A percentile compares a stretch with the other conserved stretches of the same genome.
Evolutionary conservation across 2,888 invertebrate genomes (phyloP).

Genomic region (Latheticus oryzae): DNA sequence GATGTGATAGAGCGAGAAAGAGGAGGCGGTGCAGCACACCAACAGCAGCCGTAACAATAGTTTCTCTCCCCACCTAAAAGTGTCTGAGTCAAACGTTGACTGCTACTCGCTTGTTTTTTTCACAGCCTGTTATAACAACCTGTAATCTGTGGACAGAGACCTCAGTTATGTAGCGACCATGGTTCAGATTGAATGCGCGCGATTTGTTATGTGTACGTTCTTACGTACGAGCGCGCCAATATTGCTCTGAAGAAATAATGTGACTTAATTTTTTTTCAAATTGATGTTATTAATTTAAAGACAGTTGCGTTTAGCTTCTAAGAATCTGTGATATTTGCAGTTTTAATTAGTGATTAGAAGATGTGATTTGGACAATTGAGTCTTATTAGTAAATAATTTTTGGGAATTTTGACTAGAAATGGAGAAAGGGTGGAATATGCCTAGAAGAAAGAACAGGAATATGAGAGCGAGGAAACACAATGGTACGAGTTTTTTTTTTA

Average conservation of each 20-base stretch:
- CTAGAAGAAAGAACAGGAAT: slow-evolving; percentile 55
- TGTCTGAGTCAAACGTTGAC: slow-evolving; percentile 50
- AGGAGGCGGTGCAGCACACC: slow-evolving; percentile 24
- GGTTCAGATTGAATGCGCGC: slow-evolving; percentile 32
- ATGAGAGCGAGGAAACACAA: slow-evolving; percentile 59
- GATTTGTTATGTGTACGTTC: no score
- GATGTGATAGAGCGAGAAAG: slow-evolving; percentile 15
- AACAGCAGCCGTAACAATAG: slow-evolving; percentile 56
- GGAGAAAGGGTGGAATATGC: slow-evolving; percentile 42
- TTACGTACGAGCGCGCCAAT: slow-evolving; percentile 22
- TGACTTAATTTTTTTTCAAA: no score
- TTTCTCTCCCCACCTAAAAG: slow-evolving; percentile 52
- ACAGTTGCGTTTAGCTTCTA: no score
- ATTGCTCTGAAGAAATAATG: slow-evolving; percentile 4
- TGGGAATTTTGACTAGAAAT: no score
- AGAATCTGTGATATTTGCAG: no score
- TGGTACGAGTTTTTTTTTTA: slow-evolving; percentile 52
- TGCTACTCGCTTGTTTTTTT: slow-evolving; percentile 57
- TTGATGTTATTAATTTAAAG: no score
- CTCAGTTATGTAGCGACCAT: slow-evolving; percentile 48
- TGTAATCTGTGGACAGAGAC: slow-evolving; percentile 59
- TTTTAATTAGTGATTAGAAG: no score
- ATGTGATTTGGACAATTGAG: no score
- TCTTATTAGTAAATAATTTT: no score
- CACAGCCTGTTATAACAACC: slow-evolving; percentile 64